phyloP scores from a whole-genome alignment of 2,113 vertebrate genomes.

The Tragelaphus buxtoni region DNA sequence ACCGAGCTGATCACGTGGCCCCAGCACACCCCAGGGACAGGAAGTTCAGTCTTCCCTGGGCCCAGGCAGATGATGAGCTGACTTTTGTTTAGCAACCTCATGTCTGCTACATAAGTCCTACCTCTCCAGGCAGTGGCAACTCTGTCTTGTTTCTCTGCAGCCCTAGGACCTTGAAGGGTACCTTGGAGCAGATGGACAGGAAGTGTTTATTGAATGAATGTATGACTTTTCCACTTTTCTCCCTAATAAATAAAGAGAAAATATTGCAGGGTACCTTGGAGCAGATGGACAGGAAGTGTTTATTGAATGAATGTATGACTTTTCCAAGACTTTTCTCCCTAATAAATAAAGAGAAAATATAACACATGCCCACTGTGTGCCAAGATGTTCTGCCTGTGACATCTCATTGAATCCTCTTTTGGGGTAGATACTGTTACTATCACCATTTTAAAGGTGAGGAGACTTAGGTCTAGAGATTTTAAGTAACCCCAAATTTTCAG shows the following conservation, averaged over 20 bases:
- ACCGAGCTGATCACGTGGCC: neutral
- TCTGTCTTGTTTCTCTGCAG: neutral
- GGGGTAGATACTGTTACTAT: fast-evolving
- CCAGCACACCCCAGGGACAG: neutral
- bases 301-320: neutral
- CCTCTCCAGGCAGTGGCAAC: too few species aligned
- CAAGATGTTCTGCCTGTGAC: neutral
- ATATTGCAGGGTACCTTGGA: too few species aligned
- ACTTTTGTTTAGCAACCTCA: neutral
- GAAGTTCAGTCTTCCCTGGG: neutral
- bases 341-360: neutral
- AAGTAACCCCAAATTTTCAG: neutral
- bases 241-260: neutral
- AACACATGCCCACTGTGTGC: neutral
- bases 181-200: neutral
- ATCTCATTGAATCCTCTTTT: neutral
- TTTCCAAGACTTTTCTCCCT: neutral
- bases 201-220: neutral
- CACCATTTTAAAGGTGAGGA: neutral
- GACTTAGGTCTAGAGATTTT: neutral
- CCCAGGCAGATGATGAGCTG: too few species aligned
- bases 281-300: neutral
- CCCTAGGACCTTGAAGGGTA: neutral
- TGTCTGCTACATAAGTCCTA: neutral
- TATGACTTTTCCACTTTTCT: neutral